These are phyloP conservation scores for Mirounga angustirostris DNA, from an alignment of 2,113 vertebrate genomes.

Conservation along the genomic window DNA sequence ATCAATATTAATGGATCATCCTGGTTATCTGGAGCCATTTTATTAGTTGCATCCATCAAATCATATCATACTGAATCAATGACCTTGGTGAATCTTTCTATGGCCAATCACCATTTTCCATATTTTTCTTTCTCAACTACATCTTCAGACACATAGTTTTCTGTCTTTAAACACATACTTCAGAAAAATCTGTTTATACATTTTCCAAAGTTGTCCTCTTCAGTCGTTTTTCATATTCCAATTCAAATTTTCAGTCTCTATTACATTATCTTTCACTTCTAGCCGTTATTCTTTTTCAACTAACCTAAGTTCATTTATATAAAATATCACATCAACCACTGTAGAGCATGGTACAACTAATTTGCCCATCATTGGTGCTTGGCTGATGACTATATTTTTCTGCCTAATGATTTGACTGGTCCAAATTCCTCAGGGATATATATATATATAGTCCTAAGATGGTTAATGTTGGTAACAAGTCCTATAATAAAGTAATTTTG, in stretches of 20 bases:
- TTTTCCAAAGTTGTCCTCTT: background rate
- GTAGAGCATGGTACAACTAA: background rate
- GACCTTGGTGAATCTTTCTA: slow-evolving; percentile 22
- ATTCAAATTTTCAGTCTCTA: slow-evolving; percentile 10
- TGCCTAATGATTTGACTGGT: background rate
- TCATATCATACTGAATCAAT: background rate
- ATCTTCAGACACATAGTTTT: slow-evolving; percentile 38
- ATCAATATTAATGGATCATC: background rate
- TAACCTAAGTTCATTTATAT: background rate
- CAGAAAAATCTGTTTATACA: slow-evolving; percentile 16
- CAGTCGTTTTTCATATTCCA: slow-evolving; percentile 23
- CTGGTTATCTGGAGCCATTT: slow-evolving; percentile 10
- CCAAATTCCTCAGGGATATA: background rate
- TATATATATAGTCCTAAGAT: background rate
- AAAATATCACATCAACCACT: background rate
- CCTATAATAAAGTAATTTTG: slow-evolving; percentile 12
- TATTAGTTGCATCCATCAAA: slow-evolving; percentile 27
- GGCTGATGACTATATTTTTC: background rate
- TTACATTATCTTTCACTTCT: background rate
- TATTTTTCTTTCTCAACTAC: background rate
- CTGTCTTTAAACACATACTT: slow-evolving; percentile 23
- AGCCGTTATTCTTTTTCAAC: slow-evolving; percentile 38
- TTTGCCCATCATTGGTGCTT: background rate
- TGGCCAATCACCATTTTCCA: slow-evolving; percentile 9
- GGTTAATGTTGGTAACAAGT: background rate